A percentile compares a stretch with the other conserved stretches of the same genome.
phyloP scores from a whole-genome alignment of 2,113 vertebrate genomes.

The Psilopogon haemacephalus region DNA sequence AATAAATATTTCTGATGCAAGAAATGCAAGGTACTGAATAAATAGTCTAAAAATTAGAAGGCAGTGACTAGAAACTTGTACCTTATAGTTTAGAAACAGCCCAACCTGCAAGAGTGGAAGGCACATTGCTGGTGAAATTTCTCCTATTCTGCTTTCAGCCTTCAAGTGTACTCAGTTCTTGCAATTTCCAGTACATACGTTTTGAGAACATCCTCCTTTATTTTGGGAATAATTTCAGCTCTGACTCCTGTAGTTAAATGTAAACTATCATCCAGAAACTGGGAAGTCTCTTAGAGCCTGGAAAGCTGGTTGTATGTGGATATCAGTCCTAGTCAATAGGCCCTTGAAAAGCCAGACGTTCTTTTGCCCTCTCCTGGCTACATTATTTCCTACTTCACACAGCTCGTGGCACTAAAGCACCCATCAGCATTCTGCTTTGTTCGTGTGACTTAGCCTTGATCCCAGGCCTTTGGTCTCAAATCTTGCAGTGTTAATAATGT shows the following conservation, averaged over 20 bases:
- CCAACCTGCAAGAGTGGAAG: not conserved
- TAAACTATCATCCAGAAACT: not conserved
- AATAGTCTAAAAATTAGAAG: not conserved
- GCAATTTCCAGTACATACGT: not conserved
- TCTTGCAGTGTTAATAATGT: conserved; percentile 42
- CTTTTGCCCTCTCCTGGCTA: conserved; percentile 5
- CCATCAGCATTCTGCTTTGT: conserved; percentile 43
- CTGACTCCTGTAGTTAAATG: not conserved
- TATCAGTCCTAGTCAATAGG: not conserved
- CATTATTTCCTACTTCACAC: not conserved
- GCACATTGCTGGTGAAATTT: not conserved
- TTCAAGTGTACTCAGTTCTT: not conserved
- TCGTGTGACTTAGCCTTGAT: not conserved
- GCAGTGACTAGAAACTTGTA: not conserved
- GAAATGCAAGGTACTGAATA: not conserved
- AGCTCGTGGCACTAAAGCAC: not conserved
- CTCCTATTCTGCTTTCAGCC: not conserved
- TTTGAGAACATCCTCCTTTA: not conserved
- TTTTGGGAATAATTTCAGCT: not conserved
- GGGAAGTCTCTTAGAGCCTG: not conserved
- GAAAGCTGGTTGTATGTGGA: not conserved
- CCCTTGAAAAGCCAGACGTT: conserved; percentile 27
- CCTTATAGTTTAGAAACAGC: not conserved
- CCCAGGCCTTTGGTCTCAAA: conserved; percentile 32
- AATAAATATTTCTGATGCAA: not conserved